Evolutionary conservation across 2,113 vertebrate species (phyloP).

Genomic region (Corythornis madagascariensis): DNA sequence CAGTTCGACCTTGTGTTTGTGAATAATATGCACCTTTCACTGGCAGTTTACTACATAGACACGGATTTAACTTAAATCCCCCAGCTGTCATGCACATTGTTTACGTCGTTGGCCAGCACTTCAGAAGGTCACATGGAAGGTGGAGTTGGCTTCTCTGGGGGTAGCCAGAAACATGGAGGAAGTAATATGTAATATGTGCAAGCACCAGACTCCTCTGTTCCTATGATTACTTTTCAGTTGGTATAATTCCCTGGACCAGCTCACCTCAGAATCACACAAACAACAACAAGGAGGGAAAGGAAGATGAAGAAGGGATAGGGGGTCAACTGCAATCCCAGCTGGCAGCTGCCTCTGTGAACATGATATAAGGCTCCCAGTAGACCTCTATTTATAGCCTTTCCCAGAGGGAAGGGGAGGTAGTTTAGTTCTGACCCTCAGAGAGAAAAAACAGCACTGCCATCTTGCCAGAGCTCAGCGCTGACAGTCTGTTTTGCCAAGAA

Average conservation of each 20-base stretch:
- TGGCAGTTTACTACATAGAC: background rate
- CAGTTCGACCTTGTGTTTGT: background rate
- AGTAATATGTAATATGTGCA: background rate
- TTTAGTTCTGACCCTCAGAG: background rate
- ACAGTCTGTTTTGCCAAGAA: slow-evolving; percentile 30
- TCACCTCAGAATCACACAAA: background rate
- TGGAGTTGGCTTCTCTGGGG: background rate
- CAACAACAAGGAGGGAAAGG: background rate
- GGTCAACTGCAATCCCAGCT: background rate
- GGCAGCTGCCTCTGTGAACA: background rate
- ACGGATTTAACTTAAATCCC: background rate
- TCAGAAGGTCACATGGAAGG: background rate
- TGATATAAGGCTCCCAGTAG: background rate
- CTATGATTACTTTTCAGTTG: background rate
- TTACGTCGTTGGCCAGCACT: background rate
- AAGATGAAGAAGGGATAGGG: background rate
- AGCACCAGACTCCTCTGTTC: background rate
- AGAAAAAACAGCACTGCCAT: background rate
- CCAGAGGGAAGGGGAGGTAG: background rate
- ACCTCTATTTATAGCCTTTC: slow-evolving; percentile 11
- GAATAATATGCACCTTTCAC: background rate
- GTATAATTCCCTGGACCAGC: background rate
- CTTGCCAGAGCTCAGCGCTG: background rate
- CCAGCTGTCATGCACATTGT: background rate
- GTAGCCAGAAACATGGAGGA: background rate